Conservation (phyloP, 2,797 vertebrate species). For the Sphenopsis melanotis region DNA sequence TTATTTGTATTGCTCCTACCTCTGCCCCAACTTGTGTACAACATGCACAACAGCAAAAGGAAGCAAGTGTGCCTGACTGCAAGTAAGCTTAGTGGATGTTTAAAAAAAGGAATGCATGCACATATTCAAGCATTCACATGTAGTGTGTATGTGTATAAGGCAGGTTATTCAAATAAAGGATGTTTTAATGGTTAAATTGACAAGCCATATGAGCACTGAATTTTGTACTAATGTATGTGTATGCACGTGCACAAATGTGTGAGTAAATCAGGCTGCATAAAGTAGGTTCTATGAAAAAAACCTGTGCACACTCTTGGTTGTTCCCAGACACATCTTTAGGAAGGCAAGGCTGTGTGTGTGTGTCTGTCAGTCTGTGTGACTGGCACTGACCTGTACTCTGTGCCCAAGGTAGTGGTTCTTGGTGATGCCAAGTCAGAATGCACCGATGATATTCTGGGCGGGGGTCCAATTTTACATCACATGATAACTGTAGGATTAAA, state of each 20-base stretch:
- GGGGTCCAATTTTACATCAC: slow-evolving; percentile 96
- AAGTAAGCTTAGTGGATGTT: background rate
- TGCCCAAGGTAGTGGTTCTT: slow-evolving; percentile 98
- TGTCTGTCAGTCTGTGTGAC: background rate
- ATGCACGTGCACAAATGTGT: background rate
- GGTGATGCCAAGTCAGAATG: slow-evolving; percentile 98
- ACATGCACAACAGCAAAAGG: background rate
- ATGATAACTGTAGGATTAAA: slow-evolving; percentile 85
- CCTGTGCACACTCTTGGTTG: rapidly evolving
- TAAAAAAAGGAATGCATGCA: background rate
- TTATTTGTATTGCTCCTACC: background rate
- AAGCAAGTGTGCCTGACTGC: background rate
- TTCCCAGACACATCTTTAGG: background rate
- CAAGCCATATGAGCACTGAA: background rate
- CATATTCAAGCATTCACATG: background rate
- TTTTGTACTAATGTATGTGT: background rate
- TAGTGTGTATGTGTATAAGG: background rate
- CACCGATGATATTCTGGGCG: slow-evolving; percentile 97
- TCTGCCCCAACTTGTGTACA: background rate
- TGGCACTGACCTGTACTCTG: slow-evolving; percentile 92
- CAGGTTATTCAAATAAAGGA: background rate
- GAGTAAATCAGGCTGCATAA: background rate
- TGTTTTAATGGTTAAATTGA: background rate
- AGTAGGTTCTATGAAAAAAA: background rate
- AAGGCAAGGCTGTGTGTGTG: background rate